Percentiles rank a stretch among this genome's conserved stretches.
These are phyloP conservation scores for Trematomus loennbergii DNA, from an alignment of 2,113 vertebrate genomes.

Conservation along the genomic window DNA sequence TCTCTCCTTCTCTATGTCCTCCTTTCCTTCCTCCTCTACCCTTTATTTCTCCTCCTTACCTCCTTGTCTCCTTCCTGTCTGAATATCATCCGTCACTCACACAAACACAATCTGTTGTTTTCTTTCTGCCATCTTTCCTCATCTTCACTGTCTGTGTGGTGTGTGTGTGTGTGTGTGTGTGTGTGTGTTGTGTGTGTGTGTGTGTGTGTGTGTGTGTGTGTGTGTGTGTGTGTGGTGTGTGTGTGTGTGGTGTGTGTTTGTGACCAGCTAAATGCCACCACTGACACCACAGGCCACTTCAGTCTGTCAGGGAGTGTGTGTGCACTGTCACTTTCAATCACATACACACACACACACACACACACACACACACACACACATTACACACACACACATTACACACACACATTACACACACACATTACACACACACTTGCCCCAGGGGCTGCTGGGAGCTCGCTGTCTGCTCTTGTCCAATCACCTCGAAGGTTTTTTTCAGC, in stretches of 20 bases:
- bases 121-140: slow-evolving; percentile 42
- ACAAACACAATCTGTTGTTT: slow-evolving; percentile 37
- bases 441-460: slow-evolving; percentile 66
- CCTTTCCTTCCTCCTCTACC: too few species aligned
- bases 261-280: slow-evolving; percentile 88
- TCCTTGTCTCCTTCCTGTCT: not conserved
- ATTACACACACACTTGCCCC: slow-evolving; percentile 55
- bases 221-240: slow-evolving; percentile 42
- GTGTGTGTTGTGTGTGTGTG: slow-evolving; percentile 1
- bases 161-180: too few species aligned
- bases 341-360: slow-evolving; percentile 37
- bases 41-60: too few species aligned
- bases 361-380: too few species aligned
- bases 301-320: slow-evolving; percentile 54
- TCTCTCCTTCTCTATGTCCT: too few species aligned
- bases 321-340: slow-evolving; percentile 87
- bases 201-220: not conserved
- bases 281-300: slow-evolving; percentile 73
- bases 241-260: slow-evolving; percentile 1
- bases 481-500: slow-evolving; percentile 4
- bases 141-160: slow-evolving; percentile 47
- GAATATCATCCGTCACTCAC: slow-evolving; percentile 6
- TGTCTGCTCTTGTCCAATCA: slow-evolving; percentile 56
- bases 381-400: too few species aligned
- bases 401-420: slow-evolving; percentile 1